Base-by-base conservation (phyloP, 35 echinoderm and acorn worm genomes). In the Ophiothrix spiculata region DNA sequence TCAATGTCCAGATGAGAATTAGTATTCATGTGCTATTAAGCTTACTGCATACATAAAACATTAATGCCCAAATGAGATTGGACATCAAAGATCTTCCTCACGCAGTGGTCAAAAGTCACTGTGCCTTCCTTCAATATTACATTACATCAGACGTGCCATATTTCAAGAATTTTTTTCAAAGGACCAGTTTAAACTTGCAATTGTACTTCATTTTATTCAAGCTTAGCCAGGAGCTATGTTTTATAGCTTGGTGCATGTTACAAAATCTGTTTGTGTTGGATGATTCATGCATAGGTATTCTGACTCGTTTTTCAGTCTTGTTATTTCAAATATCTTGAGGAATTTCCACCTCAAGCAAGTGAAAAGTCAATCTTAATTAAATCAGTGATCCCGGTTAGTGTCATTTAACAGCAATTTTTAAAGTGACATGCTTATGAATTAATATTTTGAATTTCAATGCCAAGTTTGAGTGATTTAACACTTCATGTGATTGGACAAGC, bases 231-330 rank as follows among this genome's bases (percentile, higher is more conserved):
- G 60, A 69, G 60, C 60, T n/a, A 69, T 69, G 60, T 69, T 69
- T 69, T 69, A 69, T 69, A 69, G 60, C 60, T 69, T 28, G 23
- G 60, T 69, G 60, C 60, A 69, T 69, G 60, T 54, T 54, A 54
- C 45, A 54, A 54, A 54, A 54, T n/a, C 45, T 54, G 45, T 69
- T n/a, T 69, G 60, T 25, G 16, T 69, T 69, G 17, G 60, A 25
- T 69, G 60, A 69, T 69, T 69, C 60, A 69, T 69, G 60, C 60
- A 69, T 25, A 6, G 4, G 60, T 69, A 69, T 69, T 28, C 17
- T 28, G 29, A 69, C 23, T 69, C 17, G 60, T 25, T n/a, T n/a
- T n/a, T n/a, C n/a, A 12, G 60, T 69, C 60, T 49, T 69, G 60
- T n/a, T 28, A 69, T 10, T n/a, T 69, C 60, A 69, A 69, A 69